A percentile compares a stretch with the other conserved stretches of the same genome.
phyloP scores from a whole-genome alignment of 2,888 invertebrate genomes.

The Mesochorus sp. region DNA sequence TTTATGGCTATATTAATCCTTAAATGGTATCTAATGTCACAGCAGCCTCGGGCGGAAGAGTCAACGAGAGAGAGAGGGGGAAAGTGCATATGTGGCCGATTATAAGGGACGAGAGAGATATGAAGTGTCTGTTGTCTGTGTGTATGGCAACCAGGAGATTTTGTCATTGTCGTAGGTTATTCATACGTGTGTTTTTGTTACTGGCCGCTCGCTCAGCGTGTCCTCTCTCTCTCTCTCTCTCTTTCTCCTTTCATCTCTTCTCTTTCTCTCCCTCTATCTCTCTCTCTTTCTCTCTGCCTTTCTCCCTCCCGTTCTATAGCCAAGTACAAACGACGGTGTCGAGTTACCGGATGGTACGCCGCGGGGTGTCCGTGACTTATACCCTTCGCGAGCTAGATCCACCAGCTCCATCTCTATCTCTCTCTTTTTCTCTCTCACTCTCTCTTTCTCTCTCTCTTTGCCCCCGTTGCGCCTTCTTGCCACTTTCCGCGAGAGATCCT shows the following conservation, averaged over 20 bases:
- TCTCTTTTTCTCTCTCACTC: conserved; percentile 56
- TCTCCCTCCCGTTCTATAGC: conserved; percentile 66
- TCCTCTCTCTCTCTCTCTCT: conserved; percentile 25
- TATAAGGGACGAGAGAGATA: conserved; percentile 63
- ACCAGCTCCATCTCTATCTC: conserved; percentile 73
- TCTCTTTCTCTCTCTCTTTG: conserved; percentile 61
- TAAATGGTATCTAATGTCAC: conserved; percentile 82
- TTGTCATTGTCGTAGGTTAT: conserved; percentile 79
- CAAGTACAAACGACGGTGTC: conserved; percentile 81
- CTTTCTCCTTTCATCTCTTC: neutral
- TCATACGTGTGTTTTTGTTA: conserved; percentile 81
- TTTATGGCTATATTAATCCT: conserved; percentile 82
- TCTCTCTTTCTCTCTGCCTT: neutral
- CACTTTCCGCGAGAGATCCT: conserved; percentile 46
- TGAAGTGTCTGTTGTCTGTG: conserved; percentile 70
- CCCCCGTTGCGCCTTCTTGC: conserved; percentile 46
- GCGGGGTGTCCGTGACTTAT: conserved; percentile 81
- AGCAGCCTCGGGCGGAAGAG: conserved; percentile 69
- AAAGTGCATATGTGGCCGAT: conserved; percentile 77
- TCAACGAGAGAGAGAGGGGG: neutral
- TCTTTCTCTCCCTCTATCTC: neutral
- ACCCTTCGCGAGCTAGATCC: conserved; percentile 68
- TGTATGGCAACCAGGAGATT: conserved; percentile 71
- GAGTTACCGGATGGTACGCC: conserved; percentile 82
- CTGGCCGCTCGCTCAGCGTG: conserved; percentile 62